Evolutionary conservation across 2,888 invertebrate genomes (phyloP).

Genomic region (Rhimphoctona megacephalus): DNA sequence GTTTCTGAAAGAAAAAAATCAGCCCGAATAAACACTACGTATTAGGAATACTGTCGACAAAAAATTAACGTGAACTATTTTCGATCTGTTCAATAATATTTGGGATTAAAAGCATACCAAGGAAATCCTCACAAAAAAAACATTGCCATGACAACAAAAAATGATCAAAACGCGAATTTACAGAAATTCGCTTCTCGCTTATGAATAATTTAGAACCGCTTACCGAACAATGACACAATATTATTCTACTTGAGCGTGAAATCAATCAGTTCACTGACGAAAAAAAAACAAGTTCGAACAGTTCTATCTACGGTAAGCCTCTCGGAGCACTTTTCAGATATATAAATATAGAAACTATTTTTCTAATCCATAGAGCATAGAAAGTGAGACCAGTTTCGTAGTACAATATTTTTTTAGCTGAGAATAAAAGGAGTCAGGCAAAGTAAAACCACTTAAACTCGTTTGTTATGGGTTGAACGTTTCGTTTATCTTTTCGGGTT

Average conservation of each 20-base stretch:
- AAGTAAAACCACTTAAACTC: not conserved
- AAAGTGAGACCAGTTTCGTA: constrained; percentile 1
- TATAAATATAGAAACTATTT: not conserved
- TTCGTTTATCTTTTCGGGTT: constrained; percentile 22
- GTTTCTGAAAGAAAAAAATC: not conserved
- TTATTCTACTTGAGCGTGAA: constrained; percentile 14
- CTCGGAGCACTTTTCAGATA: not conserved
- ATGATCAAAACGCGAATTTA: not conserved
- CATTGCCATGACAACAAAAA: not conserved
- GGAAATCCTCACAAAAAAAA: not conserved
- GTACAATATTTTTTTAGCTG: not conserved
- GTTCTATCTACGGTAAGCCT: not conserved
- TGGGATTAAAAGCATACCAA: not conserved
- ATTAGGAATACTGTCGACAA: not conserved
- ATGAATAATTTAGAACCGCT: not conserved
- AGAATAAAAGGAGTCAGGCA: not conserved
- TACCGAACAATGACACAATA: constrained; percentile 6
- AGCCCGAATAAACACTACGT: not conserved
- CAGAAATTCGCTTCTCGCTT: not conserved
- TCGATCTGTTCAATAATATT: not conserved
- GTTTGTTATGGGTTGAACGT: constrained; percentile 18
- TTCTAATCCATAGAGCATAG: not conserved
- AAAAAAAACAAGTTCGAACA: constrained; percentile 18
- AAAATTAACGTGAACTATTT: not conserved
- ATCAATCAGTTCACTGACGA: constrained; percentile 11